Evolutionary conservation across 2,888 invertebrate genomes (phyloP), one percentile per base, ranked within the genome.

Genomic region (Apamea epomidion): DNA sequence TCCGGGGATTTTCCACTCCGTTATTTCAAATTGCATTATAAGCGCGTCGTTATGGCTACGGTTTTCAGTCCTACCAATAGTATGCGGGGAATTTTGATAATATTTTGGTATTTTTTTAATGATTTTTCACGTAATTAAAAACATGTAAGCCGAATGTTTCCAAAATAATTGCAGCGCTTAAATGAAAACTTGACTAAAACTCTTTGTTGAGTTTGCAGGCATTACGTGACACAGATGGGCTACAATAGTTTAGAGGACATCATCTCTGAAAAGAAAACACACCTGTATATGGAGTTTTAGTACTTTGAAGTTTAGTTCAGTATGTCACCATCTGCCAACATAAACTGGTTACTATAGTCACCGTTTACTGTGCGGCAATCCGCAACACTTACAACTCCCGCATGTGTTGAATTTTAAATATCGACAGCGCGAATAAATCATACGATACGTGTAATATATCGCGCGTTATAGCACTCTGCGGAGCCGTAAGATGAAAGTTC

Each of bases 341-440:
- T 71, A 48, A 29, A 67, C n/a, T 67, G 62, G 48, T 16, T 37
- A 3, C 62, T 32, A 14, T 6, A 16, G 25, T n/a, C 10, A 8
- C 2, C 1, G 21, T 60, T 54, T 12, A 29, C 48, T 32, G 54
- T n/a, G 62, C 25, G 54, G 21, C 25, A 58, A n/a, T 12, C 32
- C 16, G 21, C 51, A 67, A 51, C 21, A 48, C 67, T 64, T 65
- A 72, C n/a, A 14, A 32, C 32, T 68, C 14, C 25, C 51, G 16
- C 45, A 48, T 69, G 70, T 42, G 16, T 62, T 48, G 54, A 79
- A 86, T 86, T 60, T 84, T 71, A 76, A 79, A 84, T 80, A 76
- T 79, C 64, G 29, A 76, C 42, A 73, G n/a, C 32, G 7, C 2
- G 8, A n/a, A 73, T 77, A 75, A 79, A 77, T 82, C 70, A 70